Evolutionary conservation across 2,797 vertebrate genomes (phyloP), one percentile per base, ranked within the genome.

Genomic region (Leuciscus waleckii): DNA sequence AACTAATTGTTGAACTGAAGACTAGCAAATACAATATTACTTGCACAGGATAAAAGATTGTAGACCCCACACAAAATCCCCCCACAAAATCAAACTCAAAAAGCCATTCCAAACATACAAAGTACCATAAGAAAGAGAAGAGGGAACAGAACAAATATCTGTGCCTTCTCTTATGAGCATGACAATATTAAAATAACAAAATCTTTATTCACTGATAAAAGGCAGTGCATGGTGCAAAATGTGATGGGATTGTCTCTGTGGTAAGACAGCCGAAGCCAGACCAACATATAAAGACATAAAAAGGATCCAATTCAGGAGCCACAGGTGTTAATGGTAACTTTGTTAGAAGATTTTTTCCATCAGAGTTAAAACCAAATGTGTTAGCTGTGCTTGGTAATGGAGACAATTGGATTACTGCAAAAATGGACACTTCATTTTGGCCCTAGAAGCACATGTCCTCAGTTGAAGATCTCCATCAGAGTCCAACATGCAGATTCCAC

Each of bases 211-310:
- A 43, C 39, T 77, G 17, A 68, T 46, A 21, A 9, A 71, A 35
- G 46, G 54, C 35, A 43, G 23, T 70, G n/a, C 39, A 65, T 26
- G 58, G 4, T 29, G 19, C 2, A 63, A 23, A 32, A 46, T 21
- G 8, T 39, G 21, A 32, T 5, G 39, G 14, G 43, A 2, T 21
- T 70, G 26, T 78, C 3, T 54, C 26, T 39, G 39, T 76, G 43
- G 41, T 89, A 68, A 82, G 89, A 63, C 70, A 65, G 39, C 81
- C 29, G 74, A 68, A 65, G 26, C 26, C 56, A 65, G 39, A 71
- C 6, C 39, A 87, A 13, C 56, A 87, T 87, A 86, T 29, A 84
- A 4, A 23, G 51, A 39, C 26, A 43, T 3, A 67, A 39, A 65
- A 35, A 51, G 46, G 63, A 70, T 5, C 35, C 21, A 58, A 58